Evolutionary conservation across 2,888 invertebrate genomes (phyloP), one percentile per base, ranked within the genome.

Genomic region (Acanthosepion lycidas): DNA sequence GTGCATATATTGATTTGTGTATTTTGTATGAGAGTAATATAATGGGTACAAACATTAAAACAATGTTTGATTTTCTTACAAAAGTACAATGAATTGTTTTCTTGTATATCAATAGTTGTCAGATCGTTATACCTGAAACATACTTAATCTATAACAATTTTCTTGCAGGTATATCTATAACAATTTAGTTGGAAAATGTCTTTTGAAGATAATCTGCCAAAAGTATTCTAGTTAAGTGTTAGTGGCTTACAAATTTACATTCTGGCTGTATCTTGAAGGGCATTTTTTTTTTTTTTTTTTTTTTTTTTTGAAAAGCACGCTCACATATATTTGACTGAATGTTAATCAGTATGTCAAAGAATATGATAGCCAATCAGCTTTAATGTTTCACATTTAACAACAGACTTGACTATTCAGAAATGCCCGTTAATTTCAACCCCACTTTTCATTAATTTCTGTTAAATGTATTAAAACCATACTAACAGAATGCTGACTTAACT

Each of bases 61-160:
- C 59, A 78, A 78, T 78, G n/a, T n/a, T 78, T 78, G 78, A n/a
- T 78, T 23, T 78, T 78, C 78, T n/a, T 78, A 78, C n/a, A n/a
- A n/a, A 78, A 78, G n/a, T 15, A 78, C 78, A 78, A 78, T n/a
- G n/a, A n/a, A 6, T n/a, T n/a, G 6, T 33, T n/a, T n/a, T 78
- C 23, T 78, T 12, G 33, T 78, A 12, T 15, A 78, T 78, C n/a
- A 33, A 78, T 78, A n/a, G 18, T 78, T n/a, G 78, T n/a, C 33
- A 4, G 12, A 78, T 4, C n/a, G 78, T 33, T 78, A 5, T 78
- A 78, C 78, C n/a, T 12, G 78, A 78, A 78, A 33, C 78, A 33
- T n/a, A n/a, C 15, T n/a, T 64, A 26, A 64, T 64, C n/a, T n/a
- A n/a, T n/a, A 15, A 78, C n/a, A n/a, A 78, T 78, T 33, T 18